phyloP scores from a whole-genome alignment of 2,888 invertebrate species.

The Pammene aurita region DNA sequence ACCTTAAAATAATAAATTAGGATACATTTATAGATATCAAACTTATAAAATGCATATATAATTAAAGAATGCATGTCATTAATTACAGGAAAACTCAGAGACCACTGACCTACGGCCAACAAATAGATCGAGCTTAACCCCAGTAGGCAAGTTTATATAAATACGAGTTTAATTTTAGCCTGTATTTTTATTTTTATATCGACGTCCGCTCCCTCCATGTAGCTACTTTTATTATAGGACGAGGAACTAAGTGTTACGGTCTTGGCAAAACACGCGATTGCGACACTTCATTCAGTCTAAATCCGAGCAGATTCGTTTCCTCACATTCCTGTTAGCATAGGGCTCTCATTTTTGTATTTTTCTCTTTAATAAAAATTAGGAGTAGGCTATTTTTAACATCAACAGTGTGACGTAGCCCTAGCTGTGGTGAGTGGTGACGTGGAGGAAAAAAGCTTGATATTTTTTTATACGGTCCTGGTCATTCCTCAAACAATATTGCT shows the following conservation, averaged over 20 bases:
- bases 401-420: not conserved
- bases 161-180: constrained; percentile 20
- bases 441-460: too few relatives aligned
- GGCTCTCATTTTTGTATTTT: not conserved
- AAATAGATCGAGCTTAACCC: constrained; percentile 16
- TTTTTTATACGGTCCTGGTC: too few relatives aligned
- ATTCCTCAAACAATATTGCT: too few relatives aligned
- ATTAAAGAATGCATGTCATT: too few relatives aligned
- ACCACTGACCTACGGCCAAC: constrained; percentile 16
- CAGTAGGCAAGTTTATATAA: constrained; percentile 1
- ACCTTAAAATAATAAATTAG: too few relatives aligned
- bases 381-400: not conserved
- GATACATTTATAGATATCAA: too few relatives aligned
- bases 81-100: constrained; percentile 1
- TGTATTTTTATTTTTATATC: constrained; percentile 24
- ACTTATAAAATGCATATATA: not conserved
- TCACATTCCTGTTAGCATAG: constrained; percentile 13
- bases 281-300: constrained; percentile 10
- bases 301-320: not conserved
- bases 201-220: constrained; percentile 5
- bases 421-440: too few relatives aligned
- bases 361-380: too few relatives aligned
- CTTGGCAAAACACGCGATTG: constrained; percentile 10
- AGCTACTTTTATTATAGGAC: not conserved
- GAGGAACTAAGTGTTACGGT: constrained; percentile 5